A percentile compares a stretch with the other conserved stretches of the same genome.
These are phyloP conservation scores for Tridacna gigas DNA, from an alignment of 2,888 invertebrate species.

Conservation along the genomic window DNA sequence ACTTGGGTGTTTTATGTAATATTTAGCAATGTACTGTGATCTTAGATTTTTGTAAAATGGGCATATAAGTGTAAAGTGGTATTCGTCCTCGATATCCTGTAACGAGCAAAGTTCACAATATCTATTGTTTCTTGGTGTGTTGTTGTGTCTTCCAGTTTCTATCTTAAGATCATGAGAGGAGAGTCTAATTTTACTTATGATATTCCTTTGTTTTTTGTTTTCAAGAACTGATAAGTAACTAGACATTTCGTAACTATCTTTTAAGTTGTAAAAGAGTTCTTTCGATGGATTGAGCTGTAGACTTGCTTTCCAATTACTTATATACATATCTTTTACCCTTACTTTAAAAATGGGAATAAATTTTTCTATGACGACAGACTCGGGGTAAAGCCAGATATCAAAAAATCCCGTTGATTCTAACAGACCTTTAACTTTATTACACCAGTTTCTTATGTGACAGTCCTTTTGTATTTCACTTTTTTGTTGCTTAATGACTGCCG, in stretches of 20 bases:
- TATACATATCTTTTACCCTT: slow-evolving; percentile 21
- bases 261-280: too few species aligned
- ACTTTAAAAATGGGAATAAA: slow-evolving; percentile 17
- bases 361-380: slow-evolving; percentile 2
- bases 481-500: slow-evolving; percentile 5
- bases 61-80: not conserved
- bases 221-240: too few species aligned
- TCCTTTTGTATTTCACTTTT: slow-evolving; percentile 1
- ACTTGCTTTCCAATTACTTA: slow-evolving; percentile 8
- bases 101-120: not conserved
- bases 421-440: not conserved
- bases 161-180: not conserved
- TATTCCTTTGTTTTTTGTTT: not conserved
- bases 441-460: not conserved
- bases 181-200: not conserved
- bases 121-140: not conserved
- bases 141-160: not conserved
- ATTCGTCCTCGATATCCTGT: not conserved
- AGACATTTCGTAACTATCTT: too few species aligned
- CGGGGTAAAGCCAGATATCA: slow-evolving; percentile 33
- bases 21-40: too few species aligned
- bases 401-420: not conserved
- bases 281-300: not conserved
- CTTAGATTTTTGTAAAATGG: not conserved
- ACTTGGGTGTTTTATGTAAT: too few species aligned